Evolutionary conservation across 1,140 invertebrate genomes (phyloP).

Genomic region (Oscheius sp.): DNA sequence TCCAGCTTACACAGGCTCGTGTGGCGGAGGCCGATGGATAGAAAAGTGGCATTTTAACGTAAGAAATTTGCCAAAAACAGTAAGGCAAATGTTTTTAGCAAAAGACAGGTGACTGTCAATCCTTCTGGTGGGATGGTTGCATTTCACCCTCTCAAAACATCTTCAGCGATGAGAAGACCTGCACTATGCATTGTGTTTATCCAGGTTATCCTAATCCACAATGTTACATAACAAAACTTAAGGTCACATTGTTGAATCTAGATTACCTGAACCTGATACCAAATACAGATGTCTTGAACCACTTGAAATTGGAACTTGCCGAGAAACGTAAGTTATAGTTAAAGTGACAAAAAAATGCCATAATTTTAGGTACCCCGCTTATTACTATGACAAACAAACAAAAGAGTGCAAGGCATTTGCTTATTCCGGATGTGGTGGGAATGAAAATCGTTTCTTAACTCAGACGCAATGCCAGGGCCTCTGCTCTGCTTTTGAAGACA

Average conservation of each 20-base stretch:
- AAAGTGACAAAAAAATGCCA: neutral
- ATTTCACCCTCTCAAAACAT: constrained; percentile 52
- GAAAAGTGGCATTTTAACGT: constrained; percentile 49
- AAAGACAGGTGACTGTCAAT: constrained; percentile 44
- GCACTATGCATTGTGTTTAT: constrained; percentile 45
- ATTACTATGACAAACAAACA: constrained; percentile 42
- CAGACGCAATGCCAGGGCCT: constrained; percentile 47
- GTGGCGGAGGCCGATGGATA: constrained; percentile 43
- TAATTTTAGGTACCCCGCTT: constrained; percentile 48
- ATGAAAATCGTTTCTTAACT: constrained; percentile 54
- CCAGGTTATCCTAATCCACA: constrained; percentile 30
- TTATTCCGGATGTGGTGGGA: constrained; percentile 55
- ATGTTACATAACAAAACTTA: neutral
- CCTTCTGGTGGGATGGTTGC: constrained; percentile 58
- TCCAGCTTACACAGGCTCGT: constrained; percentile 46
- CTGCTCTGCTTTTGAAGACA: constrained; percentile 33
- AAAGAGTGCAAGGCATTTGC: constrained; percentile 47
- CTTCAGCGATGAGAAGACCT: constrained; percentile 44
- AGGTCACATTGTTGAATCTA: constrained; percentile 7
- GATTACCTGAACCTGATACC: constrained; percentile 5
- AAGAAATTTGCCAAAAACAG: neutral
- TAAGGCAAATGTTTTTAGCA: constrained; percentile 37
- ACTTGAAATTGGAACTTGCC: constrained; percentile 38
- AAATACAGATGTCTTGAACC: constrained; percentile 47
- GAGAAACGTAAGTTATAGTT: constrained; percentile 33